These are phyloP conservation scores for Metopia argyrocephala DNA, from an alignment of 2,888 invertebrate species.

Conservation along the genomic window DNA sequence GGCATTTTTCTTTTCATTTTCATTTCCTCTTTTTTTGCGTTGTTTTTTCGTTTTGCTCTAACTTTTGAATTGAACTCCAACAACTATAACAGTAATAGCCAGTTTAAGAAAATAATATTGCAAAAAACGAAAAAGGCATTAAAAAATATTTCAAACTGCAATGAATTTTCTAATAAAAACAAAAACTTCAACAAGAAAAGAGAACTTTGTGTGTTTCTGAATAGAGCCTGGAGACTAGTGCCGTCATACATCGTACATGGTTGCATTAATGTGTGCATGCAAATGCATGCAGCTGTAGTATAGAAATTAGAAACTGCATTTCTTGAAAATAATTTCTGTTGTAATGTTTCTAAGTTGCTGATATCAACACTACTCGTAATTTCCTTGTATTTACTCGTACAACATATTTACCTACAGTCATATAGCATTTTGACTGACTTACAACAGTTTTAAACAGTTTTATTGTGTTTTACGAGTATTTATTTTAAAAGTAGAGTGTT, in stretches of 20 bases:
- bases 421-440: slow-evolving; percentile 28
- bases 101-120: slow-evolving; percentile 31
- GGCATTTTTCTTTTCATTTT: slow-evolving; percentile 51
- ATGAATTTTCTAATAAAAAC: slow-evolving; percentile 55
- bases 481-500: too few species aligned
- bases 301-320: not conserved
- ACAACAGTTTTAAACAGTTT: too few species aligned
- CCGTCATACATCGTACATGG: not conserved
- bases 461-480: too few species aligned
- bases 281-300: not conserved
- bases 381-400: not conserved
- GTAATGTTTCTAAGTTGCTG: not conserved
- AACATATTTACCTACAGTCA: not conserved
- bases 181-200: slow-evolving; percentile 39
- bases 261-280: not conserved
- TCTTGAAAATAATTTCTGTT: not conserved
- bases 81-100: slow-evolving; percentile 49
- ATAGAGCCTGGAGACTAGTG: not conserved
- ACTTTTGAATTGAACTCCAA: slow-evolving; percentile 35
- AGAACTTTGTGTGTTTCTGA: slow-evolving; percentile 1
- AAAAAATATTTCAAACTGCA: slow-evolving; percentile 53
- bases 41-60: slow-evolving; percentile 31
- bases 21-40: too few species aligned
- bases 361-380: too few species aligned
- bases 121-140: not conserved